Base-by-base conservation (phyloP, 2,113 vertebrate genomes). In the Gallinago undulata region DNA sequence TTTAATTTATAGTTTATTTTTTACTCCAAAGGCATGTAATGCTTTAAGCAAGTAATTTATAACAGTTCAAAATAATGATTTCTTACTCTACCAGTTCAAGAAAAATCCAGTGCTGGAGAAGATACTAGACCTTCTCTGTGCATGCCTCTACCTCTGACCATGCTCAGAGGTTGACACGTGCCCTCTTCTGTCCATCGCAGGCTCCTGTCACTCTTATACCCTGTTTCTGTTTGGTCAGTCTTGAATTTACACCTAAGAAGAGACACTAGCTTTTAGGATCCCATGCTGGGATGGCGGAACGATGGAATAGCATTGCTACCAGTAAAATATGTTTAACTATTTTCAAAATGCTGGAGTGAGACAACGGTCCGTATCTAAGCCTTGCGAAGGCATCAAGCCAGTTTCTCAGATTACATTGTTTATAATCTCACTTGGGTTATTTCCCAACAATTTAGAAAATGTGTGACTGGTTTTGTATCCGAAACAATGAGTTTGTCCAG, bases 331-430 rank as follows among this genome's bases (percentile, higher is more conserved):
- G 7, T 89, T 92, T 56, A 47, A 84, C 37, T 82, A 7, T 87
- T 93, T 90, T 67, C 67, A 50, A 80, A 89, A 66, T 17, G 28
- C 51, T n/a, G 41, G 28, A 10, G 45, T 0, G 33, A 91, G 69
- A 60, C 80, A 94, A 28, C 4, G 11, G 56, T 6, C 43, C 3
- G 0, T 39, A 80, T 56, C 68, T 87, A 90, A 96, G 53, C 72
- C 33, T 86, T 81, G 75, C 1, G 6, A 47, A 81, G 73, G 83
- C 85, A 75, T 9, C 39, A 4, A 24, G 73, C 86, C 87, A 90
- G 25, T 57, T 92, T 37, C 91, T 91, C 67, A 16, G 62, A 77
- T 92, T 77, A 59, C 79, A n/a, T 70, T 90, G 88, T 91, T 94
- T 84, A n/a, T 70, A 60, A 92, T 81, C 63, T 89, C 85, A 57